Evolutionary conservation across 1,140 invertebrate genomes (phyloP).

Genomic region (Marisa cornuarietis): DNA sequence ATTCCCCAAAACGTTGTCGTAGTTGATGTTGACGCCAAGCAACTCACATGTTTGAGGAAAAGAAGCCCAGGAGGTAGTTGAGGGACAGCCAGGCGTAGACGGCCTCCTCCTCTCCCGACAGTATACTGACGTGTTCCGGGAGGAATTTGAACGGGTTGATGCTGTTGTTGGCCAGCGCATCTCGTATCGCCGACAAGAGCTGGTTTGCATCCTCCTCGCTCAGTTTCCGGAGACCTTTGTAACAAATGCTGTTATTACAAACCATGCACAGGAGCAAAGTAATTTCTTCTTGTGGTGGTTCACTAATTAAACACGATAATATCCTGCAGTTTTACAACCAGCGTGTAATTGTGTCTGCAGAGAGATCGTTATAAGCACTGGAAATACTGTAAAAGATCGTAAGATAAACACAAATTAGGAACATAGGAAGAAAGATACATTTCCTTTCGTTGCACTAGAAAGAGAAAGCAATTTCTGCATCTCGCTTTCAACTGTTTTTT

Average conservation of each 20-base stretch:
- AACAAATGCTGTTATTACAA: not conserved
- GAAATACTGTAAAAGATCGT: too few species aligned
- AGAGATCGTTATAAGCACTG: too few species aligned
- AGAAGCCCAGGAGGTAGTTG: constrained; percentile 65
- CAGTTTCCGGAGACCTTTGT: constrained; percentile 46
- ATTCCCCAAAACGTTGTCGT: not conserved
- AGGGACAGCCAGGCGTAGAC: constrained; percentile 68
- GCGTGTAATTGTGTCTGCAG: too few species aligned
- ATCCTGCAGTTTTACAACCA: not conserved
- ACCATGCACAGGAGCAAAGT: not conserved
- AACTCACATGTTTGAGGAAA: constrained; percentile 41
- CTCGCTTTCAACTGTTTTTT: too few species aligned
- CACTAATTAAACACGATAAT: not conserved
- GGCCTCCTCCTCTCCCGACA: constrained; percentile 68
- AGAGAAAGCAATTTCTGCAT: too few species aligned
- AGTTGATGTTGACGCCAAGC: too few species aligned
- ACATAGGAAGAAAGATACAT: too few species aligned
- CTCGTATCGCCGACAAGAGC: constrained; percentile 32
- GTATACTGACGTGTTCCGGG: constrained; percentile 63
- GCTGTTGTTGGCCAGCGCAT: constrained; percentile 22
- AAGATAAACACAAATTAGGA: too few species aligned
- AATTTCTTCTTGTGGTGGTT: not conserved
- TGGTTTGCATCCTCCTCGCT: constrained; percentile 28
- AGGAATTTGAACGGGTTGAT: constrained; percentile 44
- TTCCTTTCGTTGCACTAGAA: too few species aligned